Percentiles rank a stretch among this genome's conserved stretches.
These are phyloP conservation scores for Amniataba percoides DNA, from an alignment of 2,797 vertebrate species.

Conservation along the genomic window DNA sequence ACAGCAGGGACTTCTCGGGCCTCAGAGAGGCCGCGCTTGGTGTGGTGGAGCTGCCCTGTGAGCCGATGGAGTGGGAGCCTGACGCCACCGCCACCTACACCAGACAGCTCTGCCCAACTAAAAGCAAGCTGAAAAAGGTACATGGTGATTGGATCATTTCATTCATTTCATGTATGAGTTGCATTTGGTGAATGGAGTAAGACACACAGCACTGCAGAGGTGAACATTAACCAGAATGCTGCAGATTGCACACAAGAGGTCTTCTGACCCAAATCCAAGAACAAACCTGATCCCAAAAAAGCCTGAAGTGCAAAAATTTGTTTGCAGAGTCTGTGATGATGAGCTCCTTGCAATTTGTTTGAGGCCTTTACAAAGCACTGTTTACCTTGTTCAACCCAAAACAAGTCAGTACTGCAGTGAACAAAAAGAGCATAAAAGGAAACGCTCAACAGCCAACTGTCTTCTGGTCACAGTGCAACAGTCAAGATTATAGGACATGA, in stretches of 20 bases:
- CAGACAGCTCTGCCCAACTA: slow-evolving; percentile 78
- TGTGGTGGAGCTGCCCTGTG: slow-evolving; percentile 83
- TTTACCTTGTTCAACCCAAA: no score
- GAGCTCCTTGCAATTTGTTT: no score
- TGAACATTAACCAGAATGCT: background rate
- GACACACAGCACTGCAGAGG: background rate
- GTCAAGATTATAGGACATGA: no score
- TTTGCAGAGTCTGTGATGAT: no score
- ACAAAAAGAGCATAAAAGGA: no score
- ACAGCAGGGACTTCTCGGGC: slow-evolving; percentile 85
- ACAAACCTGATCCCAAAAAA: background rate
- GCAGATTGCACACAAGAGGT: background rate
- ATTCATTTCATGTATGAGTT: background rate
- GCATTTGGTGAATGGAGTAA: background rate
- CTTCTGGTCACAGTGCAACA: no score
- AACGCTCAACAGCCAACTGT: no score
- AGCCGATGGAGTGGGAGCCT: slow-evolving; percentile 79
- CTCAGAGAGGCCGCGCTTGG: slow-evolving; percentile 84
- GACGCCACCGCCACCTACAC: slow-evolving; percentile 75
- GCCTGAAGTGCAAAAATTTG: background rate
- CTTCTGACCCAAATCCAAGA: background rate
- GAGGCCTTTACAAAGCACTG: no score
- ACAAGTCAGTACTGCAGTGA: no score
- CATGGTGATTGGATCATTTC: background rate
- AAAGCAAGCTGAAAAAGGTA: slow-evolving; percentile 88